A percentile compares a stretch with the other conserved stretches of the same genome.
Conservation (phyloP, 2,888 invertebrate genomes). For the Pachydiplax longipennis region DNA sequence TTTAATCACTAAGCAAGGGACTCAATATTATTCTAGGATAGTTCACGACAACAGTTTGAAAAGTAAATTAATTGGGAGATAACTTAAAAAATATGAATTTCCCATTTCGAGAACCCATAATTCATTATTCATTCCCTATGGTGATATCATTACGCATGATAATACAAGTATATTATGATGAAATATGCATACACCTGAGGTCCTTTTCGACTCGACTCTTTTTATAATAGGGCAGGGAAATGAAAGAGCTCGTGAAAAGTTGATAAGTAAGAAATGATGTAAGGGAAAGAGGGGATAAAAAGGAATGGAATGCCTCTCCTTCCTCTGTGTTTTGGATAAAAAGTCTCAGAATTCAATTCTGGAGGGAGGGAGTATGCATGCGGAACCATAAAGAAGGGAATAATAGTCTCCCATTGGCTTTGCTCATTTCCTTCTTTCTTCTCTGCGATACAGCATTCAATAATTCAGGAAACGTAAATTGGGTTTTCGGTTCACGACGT, state of each 20-base stretch:
- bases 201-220: background rate
- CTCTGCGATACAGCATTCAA: background rate
- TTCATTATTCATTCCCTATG: too few species aligned
- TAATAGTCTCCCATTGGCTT: background rate
- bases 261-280: constrained; percentile 5
- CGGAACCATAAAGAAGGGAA: background rate
- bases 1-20: too few species aligned
- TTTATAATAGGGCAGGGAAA: background rate
- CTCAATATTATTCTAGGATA: too few species aligned
- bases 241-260: background rate
- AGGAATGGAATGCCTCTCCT: background rate
- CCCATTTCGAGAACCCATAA: too few species aligned
- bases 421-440: background rate
- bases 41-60: too few species aligned
- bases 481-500: background rate
- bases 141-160: too few species aligned
- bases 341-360: constrained; percentile 29
- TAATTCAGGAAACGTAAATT: constrained; percentile 28
- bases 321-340: background rate
- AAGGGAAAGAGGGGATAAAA: background rate
- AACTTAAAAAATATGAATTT: too few species aligned
- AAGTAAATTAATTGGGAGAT: too few species aligned
- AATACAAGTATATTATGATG: too few species aligned
- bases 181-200: too few species aligned
- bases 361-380: background rate